These are phyloP conservation scores for Esox masquinongy DNA, from an alignment of 2,797 vertebrate species.

Conservation along the genomic window DNA sequence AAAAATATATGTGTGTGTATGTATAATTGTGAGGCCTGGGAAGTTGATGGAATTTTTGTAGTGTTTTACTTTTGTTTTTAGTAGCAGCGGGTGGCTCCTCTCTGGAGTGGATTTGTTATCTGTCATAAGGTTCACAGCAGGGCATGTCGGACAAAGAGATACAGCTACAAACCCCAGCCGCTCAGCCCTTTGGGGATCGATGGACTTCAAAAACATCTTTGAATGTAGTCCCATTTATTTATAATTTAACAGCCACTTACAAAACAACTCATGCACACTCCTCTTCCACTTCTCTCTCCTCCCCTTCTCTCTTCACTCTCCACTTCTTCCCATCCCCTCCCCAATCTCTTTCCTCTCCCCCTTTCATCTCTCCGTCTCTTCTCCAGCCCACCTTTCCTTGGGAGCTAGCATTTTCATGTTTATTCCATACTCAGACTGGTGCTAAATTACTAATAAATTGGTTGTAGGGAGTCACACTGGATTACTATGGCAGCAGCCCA, in stretches of 20 bases:
- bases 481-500: not conserved
- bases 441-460: conserved; percentile 36
- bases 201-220: conserved; percentile 22
- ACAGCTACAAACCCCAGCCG: conserved; percentile 19
- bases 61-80: not conserved
- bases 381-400: conserved; percentile 35
- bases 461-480: conserved; percentile 18
- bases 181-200: conserved; percentile 31
- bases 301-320: conserved; percentile 41
- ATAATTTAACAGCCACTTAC: conserved; percentile 16
- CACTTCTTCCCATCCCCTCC: not conserved
- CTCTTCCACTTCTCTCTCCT: conserved; percentile 2
- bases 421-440: conserved; percentile 37
- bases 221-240: conserved; percentile 4
- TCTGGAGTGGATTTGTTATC: conserved; percentile 48
- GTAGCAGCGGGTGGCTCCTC: not conserved
- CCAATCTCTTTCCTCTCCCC: conserved; percentile 32
- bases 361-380: conserved; percentile 37
- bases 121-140: conserved; percentile 41
- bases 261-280: not conserved
- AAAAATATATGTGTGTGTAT: too few species aligned
- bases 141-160: conserved; percentile 44
- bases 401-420: conserved; percentile 47
- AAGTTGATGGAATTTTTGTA: conserved; percentile 5
- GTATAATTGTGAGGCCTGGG: not conserved